A percentile compares a stretch with the other conserved stretches of the same genome.
Evolutionary conservation across 2,888 invertebrate species (phyloP).

Genomic region (Carabus problematicus): DNA sequence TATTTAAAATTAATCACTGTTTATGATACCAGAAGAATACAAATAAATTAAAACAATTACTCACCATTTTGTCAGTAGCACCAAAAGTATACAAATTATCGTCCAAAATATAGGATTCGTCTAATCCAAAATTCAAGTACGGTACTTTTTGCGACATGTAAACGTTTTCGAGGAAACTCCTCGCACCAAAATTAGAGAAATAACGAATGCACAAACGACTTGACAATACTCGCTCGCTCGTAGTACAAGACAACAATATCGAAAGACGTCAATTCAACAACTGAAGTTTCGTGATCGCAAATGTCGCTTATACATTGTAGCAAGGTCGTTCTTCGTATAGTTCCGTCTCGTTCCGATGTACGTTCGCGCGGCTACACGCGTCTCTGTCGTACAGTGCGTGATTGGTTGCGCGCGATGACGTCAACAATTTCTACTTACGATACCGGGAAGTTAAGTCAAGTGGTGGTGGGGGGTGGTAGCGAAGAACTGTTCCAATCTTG

Average conservation of each 20-base stretch:
- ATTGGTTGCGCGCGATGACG: conserved; percentile 49
- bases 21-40: too few species aligned
- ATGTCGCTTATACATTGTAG: conserved; percentile 50
- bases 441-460: conserved; percentile 38
- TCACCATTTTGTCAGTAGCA: conserved; percentile 53
- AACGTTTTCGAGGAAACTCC: conserved; percentile 15
- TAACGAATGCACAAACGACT: not conserved
- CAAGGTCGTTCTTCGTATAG: conserved; percentile 47
- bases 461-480: conserved; percentile 44
- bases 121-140: conserved; percentile 58
- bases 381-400: conserved; percentile 44
- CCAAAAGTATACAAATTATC: conserved; percentile 52
- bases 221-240: not conserved
- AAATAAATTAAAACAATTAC: conserved; percentile 33
- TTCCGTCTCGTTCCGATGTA: conserved; percentile 36
- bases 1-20: too few species aligned
- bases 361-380: conserved; percentile 24
- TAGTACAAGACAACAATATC: conserved; percentile 7
- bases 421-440: conserved; percentile 42
- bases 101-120: conserved; percentile 50
- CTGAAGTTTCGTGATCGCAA: conserved; percentile 50
- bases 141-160: conserved; percentile 71
- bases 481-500: conserved; percentile 13
- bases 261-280: conserved; percentile 41
- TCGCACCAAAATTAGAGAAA: conserved; percentile 5